Percentiles rank a stretch among this genome's conserved stretches.
Conservation (phyloP, 2,113 vertebrate species). For the Eubucco bourcierii region DNA sequence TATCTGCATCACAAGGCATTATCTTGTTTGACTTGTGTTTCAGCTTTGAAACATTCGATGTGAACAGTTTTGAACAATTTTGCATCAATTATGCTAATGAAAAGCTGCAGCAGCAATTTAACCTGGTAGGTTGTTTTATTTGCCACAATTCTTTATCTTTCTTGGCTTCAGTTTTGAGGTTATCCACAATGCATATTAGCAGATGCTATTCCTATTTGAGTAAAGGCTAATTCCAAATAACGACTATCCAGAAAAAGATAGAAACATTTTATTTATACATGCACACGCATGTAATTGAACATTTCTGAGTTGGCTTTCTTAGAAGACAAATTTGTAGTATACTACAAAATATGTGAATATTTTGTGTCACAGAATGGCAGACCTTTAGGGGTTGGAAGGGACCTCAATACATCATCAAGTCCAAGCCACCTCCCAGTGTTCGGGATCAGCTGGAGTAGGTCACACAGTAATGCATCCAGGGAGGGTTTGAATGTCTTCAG, state of each 20-base stretch:
- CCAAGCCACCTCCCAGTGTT: too few relatives aligned
- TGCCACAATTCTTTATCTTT: background rate
- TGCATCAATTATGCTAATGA: conserved; percentile 99
- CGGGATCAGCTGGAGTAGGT: too few relatives aligned
- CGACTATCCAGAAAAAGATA: background rate
- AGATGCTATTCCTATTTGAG: background rate
- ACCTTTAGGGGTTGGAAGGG: too few relatives aligned
- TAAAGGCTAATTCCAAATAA: background rate
- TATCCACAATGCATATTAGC: background rate
- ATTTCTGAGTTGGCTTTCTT: background rate
- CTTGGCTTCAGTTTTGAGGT: background rate
- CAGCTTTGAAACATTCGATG: conserved; percentile 97
- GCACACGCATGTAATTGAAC: background rate
- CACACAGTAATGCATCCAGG: too few relatives aligned
- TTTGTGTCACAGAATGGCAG: too few relatives aligned
- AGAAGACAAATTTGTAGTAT: background rate
- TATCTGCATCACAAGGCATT: background rate
- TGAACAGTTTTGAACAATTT: conserved; percentile 99
- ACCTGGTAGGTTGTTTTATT: conserved; percentile 82
- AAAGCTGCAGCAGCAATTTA: conserved; percentile 97
- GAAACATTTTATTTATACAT: background rate
- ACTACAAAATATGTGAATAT: too few relatives aligned
- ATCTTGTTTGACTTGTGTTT: conserved; percentile 46
- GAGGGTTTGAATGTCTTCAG: too few relatives aligned
- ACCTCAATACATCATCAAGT: too few relatives aligned